A percentile compares a stretch with the other conserved stretches of the same genome.
phyloP scores from a whole-genome alignment of 2,113 vertebrate genomes.

The Siniperca chuatsi region DNA sequence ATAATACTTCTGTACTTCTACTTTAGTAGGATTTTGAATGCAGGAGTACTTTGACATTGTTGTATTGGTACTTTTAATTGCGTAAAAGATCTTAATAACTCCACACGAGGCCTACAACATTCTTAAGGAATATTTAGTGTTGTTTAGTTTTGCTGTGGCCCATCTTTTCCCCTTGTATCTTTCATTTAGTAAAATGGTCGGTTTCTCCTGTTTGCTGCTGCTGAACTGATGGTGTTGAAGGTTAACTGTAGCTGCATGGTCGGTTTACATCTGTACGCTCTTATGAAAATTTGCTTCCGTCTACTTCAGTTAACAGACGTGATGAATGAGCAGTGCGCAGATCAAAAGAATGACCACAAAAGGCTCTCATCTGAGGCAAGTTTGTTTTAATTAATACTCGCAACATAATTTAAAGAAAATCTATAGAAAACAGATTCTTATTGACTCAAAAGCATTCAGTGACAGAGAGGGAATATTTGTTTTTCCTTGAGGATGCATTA shows the following conservation, averaged over 20 bases:
- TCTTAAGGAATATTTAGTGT: not conserved
- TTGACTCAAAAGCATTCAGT: constrained; percentile 52
- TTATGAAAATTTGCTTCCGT: not conserved
- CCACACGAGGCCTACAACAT: not conserved
- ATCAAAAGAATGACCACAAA: constrained; percentile 31
- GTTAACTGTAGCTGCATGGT: constrained; percentile 31
- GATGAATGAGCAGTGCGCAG: not conserved
- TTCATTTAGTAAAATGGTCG: not conserved
- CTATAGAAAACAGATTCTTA: constrained; percentile 71
- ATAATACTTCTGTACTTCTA: not conserved
- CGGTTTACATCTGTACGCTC: not conserved
- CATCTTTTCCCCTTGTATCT: not conserved
- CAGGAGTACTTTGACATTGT: not conserved
- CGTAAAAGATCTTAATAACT: no score
- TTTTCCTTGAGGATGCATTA: constrained; percentile 3
- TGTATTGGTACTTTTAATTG: not conserved
- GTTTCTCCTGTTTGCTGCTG: constrained; percentile 33
- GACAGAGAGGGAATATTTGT: not conserved
- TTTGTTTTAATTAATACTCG: constrained; percentile 71
- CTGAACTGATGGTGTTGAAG: constrained; percentile 44
- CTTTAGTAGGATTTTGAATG: not conserved
- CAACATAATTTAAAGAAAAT: constrained; percentile 72
- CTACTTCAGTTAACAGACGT: not conserved
- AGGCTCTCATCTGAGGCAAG: constrained; percentile 45
- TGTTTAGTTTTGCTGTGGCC: not conserved